These are phyloP conservation scores for Entomobrya proxima DNA, from an alignment of 2,888 invertebrate species.

Conservation along the genomic window DNA sequence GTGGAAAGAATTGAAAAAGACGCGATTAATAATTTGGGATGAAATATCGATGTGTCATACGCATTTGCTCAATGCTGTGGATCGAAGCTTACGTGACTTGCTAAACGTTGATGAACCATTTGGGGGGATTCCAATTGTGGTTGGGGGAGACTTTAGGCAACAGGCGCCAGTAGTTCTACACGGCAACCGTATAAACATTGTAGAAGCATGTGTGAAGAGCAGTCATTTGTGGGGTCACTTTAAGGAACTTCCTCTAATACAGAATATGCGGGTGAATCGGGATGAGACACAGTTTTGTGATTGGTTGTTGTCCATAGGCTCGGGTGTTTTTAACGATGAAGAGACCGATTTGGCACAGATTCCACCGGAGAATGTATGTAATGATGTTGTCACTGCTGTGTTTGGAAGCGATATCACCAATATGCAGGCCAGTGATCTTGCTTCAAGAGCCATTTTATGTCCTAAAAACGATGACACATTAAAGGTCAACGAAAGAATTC, in stretches of 20 bases:
- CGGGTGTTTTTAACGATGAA: no score
- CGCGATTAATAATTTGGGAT: constrained; percentile 46
- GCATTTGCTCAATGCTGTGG: constrained; percentile 42
- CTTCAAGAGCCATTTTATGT: no score
- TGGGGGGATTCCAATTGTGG: constrained; percentile 70
- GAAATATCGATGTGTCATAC: no score
- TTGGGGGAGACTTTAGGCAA: no score
- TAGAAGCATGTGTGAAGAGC: background rate
- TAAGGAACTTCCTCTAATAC: background rate
- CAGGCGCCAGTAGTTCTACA: no score
- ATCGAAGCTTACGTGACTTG: constrained; percentile 53
- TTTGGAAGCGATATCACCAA: no score
- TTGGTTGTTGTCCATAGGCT: background rate
- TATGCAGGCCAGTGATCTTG: no score
- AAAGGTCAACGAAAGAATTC: no score
- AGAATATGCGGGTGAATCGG: background rate
- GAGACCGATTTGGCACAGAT: no score
- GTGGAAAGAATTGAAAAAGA: constrained; percentile 14
- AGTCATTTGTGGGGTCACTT: background rate
- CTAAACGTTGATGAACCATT: constrained; percentile 34
- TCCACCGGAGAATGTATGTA: no score
- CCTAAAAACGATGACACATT: no score
- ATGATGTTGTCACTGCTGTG: no score
- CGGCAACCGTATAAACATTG: background rate
- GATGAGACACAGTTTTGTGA: background rate